These are phyloP conservation scores for Scaptomyza parva DNA, from an alignment of 2,888 invertebrate species.

Conservation along the genomic window DNA sequence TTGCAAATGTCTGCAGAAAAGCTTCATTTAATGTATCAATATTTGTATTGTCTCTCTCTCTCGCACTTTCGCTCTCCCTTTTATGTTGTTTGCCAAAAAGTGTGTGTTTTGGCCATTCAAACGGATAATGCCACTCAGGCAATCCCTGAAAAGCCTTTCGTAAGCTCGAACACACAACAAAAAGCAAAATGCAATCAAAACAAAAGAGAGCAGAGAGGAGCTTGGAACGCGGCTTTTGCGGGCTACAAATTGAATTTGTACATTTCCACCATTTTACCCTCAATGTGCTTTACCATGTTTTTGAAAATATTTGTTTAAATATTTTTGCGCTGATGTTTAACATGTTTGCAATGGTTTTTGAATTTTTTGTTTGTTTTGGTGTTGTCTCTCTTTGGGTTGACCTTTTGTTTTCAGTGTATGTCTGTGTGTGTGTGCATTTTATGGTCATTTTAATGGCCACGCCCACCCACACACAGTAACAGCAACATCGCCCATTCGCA, in stretches of 20 bases:
- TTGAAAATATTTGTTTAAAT: slow-evolving; percentile 66
- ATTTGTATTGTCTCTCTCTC: slow-evolving; percentile 20
- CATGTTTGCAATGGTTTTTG: slow-evolving; percentile 50
- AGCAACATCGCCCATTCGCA: slow-evolving; percentile 4
- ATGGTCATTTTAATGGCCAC: slow-evolving; percentile 54
- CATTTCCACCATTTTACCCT: too few relatives aligned
- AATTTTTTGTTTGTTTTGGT: slow-evolving; percentile 20
- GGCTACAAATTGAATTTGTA: slow-evolving; percentile 58
- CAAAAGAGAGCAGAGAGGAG: slow-evolving; percentile 26
- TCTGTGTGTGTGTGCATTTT: slow-evolving; percentile 45
- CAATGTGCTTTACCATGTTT: too few relatives aligned
- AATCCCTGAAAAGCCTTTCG: not conserved
- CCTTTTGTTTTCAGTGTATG: not conserved
- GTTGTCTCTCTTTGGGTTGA: slow-evolving; percentile 11
- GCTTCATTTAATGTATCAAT: slow-evolving; percentile 39
- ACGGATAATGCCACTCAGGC: slow-evolving; percentile 6
- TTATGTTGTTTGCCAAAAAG: not conserved
- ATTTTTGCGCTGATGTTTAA: slow-evolving; percentile 60
- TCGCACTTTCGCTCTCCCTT: slow-evolving; percentile 1
- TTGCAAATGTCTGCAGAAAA: slow-evolving; percentile 42
- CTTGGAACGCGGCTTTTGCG: slow-evolving; percentile 47
- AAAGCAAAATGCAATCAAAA: slow-evolving; percentile 49
- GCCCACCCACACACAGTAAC: slow-evolving; percentile 3
- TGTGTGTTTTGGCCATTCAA: slow-evolving; percentile 6
- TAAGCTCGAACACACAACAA: not conserved